Percentiles rank a stretch among this genome's conserved stretches.
Evolutionary conservation across 2,797 vertebrate genomes (phyloP).

Genomic region (Picus viridis): DNA sequence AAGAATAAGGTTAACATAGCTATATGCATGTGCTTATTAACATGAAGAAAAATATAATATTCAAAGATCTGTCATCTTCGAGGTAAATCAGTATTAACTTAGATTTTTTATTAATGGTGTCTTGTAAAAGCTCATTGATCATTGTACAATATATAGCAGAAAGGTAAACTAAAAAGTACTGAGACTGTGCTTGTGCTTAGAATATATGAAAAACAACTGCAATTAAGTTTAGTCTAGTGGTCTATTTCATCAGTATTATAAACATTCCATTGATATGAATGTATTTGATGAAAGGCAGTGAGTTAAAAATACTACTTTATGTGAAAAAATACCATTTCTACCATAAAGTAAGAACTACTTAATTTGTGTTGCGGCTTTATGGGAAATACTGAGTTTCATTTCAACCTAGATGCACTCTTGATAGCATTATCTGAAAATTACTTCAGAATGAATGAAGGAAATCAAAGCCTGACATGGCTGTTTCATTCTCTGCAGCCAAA

Average conservation of each 20-base stretch:
- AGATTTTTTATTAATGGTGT: neutral
- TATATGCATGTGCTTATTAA: neutral
- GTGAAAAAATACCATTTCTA: neutral
- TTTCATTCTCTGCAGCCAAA: neutral
- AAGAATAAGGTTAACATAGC: neutral
- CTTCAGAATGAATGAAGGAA: slow-evolving; percentile 7
- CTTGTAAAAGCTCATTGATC: neutral
- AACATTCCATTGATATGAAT: neutral
- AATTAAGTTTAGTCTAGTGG: neutral
- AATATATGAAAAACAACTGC: neutral
- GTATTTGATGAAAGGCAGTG: neutral
- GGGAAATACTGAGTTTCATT: neutral
- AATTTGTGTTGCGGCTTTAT: neutral
- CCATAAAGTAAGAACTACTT: neutral
- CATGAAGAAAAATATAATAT: neutral
- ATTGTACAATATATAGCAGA: neutral
- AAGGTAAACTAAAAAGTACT: neutral
- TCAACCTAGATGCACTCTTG: neutral
- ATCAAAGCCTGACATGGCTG: neutral
- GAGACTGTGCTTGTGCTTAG: neutral
- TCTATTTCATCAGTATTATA: neutral
- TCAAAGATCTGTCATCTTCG: neutral
- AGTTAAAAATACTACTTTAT: neutral
- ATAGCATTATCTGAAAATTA: slow-evolving; percentile 13
- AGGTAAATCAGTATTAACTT: neutral